Conservation (phyloP, 1,140 invertebrate species). For the Dolichoris vasculosae region DNA sequence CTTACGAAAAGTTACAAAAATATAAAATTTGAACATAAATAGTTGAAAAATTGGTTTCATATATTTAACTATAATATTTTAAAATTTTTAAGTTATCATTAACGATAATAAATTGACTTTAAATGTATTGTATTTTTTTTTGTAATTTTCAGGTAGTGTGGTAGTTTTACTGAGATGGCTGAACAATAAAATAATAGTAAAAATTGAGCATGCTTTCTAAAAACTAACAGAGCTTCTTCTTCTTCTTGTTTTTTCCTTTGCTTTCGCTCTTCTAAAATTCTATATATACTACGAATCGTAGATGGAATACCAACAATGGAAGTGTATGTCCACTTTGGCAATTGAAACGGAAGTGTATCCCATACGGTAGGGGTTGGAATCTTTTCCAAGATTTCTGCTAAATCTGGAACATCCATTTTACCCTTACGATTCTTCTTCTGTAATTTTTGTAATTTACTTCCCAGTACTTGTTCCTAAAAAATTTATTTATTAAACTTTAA, state of each 20-base stretch:
- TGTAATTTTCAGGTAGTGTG: background rate
- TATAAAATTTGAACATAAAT: no score
- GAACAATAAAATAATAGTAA: conserved; percentile 34
- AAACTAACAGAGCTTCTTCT: conserved; percentile 75
- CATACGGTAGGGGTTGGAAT: conserved; percentile 86
- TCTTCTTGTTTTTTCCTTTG: conserved; percentile 76
- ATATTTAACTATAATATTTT: no score
- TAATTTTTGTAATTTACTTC: conserved; percentile 82
- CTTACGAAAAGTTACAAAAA: no score
- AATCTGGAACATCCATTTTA: conserved; percentile 78
- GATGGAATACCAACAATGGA: conserved; percentile 78
- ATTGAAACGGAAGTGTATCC: conserved; percentile 89
- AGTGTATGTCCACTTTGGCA: conserved; percentile 80
- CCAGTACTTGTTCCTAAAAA: conserved; percentile 82
- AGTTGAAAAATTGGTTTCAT: no score
- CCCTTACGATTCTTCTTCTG: conserved; percentile 80
- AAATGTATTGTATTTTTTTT: no score
- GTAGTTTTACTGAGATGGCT: background rate
- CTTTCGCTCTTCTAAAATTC: conserved; percentile 67
- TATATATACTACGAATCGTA: conserved; percentile 68
- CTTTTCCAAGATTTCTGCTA: conserved; percentile 81
- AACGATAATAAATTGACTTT: no score
- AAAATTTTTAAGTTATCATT: no score
- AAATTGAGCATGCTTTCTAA: conserved; percentile 44
- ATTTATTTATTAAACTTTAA: no score